Evolutionary conservation across 92 coral and sea anemone genomes (phyloP), one percentile per base, ranked within the genome.

Genomic region (Epizoanthus ramosus): DNA sequence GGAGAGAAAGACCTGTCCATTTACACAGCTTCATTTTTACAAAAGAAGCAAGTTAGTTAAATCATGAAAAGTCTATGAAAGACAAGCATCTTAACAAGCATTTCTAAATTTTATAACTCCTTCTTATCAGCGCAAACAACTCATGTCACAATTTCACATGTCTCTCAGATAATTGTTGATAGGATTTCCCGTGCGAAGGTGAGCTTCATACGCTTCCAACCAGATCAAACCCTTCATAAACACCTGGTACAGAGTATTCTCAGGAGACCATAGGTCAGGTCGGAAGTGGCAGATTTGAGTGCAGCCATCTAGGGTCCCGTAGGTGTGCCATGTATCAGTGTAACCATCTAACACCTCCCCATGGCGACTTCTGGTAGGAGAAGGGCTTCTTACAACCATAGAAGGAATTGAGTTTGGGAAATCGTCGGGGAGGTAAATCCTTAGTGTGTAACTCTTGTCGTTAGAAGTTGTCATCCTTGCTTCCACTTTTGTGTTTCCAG

Each of bases 341-440:
- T 21, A 85, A 28, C 4, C 74, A 45, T 10, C 80, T 75, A 79
- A 31, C 18, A 58, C 63, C 23, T 13, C 9, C 15, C 79, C 71
- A 71, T 74, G 80, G 16, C 43, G 80, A 31, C 81, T 79, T 73
- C 82, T 86, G 60, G 89, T 83, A 24, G 75, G 79, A 37, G 86
- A 82, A 22, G 95, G 93, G 10, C 83, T 79, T 28, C 80, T 83
- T 50, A 94, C 90, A 0, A 92, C 91, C 91, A 94, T 57, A 15
- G 31, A 80, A 17, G 98, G 98, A 52, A 88, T 87, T 8, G 94
- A 94, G 85, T 94, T 89, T 18, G 95, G 98, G 59, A 70, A 94
- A 71, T 94, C 98, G 18, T 22, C 61, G 23, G 94, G 94, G 57
- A 94, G 65, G 70, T 87, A 90, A 12, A 92, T 75, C 70, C 93